Percentiles rank a stretch among this genome's conserved stretches.
These are phyloP conservation scores for Euglossa dilemma DNA, from an alignment of 1,140 invertebrate genomes.

Conservation along the genomic window DNA sequence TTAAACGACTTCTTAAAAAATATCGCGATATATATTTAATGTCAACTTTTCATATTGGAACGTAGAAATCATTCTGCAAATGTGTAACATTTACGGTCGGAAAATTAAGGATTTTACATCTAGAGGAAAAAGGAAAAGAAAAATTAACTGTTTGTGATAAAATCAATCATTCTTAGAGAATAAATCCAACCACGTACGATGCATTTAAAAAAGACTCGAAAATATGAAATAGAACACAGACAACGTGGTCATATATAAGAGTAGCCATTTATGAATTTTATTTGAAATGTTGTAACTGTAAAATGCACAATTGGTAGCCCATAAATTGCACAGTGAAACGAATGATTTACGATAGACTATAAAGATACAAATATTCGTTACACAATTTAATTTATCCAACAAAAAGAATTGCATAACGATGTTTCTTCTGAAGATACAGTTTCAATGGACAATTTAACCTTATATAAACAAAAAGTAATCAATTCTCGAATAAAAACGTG, in stretches of 20 bases:
- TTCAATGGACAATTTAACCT: neutral
- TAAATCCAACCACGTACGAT: neutral
- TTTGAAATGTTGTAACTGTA: neutral
- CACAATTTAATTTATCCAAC: neutral
- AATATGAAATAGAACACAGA: neutral
- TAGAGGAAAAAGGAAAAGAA: neutral
- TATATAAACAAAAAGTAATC: neutral
- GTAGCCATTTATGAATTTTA: slow-evolving; percentile 5
- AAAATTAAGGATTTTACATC: neutral
- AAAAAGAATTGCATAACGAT: neutral
- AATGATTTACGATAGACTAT: neutral
- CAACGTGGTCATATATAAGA: no score
- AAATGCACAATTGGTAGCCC: neutral
- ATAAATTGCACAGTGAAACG: neutral
- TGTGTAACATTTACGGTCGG: neutral
- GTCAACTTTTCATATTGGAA: neutral
- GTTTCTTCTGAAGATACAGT: neutral
- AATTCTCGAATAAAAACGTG: neutral
- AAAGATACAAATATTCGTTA: neutral
- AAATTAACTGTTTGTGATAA: neutral
- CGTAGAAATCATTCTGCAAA: neutral
- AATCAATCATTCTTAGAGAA: neutral
- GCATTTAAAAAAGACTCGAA: neutral
- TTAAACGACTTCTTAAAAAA: neutral
- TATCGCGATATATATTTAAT: neutral